Conservation (phyloP, 30 jellyfish, hydroid and myxozoan species). For the Chironex yamaguchii region DNA sequence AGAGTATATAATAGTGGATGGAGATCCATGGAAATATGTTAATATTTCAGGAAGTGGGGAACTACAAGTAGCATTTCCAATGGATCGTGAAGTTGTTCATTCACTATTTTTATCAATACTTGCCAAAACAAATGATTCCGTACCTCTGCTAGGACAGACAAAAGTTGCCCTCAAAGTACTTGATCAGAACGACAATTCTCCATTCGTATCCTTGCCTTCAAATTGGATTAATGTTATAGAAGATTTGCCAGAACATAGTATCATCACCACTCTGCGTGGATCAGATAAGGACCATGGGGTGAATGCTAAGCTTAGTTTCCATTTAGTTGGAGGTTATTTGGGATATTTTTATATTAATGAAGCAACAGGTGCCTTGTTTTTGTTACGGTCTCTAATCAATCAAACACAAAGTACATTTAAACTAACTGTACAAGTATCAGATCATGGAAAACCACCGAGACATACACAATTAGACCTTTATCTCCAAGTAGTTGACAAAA, state of each 20-base stretch:
- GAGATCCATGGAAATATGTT: slow-evolving; percentile 33
- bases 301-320: slow-evolving; percentile 52
- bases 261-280: slow-evolving; percentile 29
- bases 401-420: not conserved
- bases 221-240: slow-evolving; percentile 28
- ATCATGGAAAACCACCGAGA: slow-evolving; percentile 53
- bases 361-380: slow-evolving; percentile 67
- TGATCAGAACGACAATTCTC: slow-evolving; percentile 80
- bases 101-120: slow-evolving; percentile 1
- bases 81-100: slow-evolving; percentile 62
- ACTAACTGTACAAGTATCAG: slow-evolving; percentile 36
- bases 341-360: slow-evolving; percentile 51
- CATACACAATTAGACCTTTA: not conserved
- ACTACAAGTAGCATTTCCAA: slow-evolving; percentile 12
- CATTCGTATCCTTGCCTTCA: slow-evolving; percentile 6
- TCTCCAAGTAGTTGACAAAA: slow-evolving; percentile 37
- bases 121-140: slow-evolving; percentile 49
- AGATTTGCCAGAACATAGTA: slow-evolving; percentile 19
- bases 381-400: slow-evolving; percentile 47
- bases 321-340: not conserved
- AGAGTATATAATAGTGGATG: slow-evolving; percentile 28
- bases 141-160: slow-evolving; percentile 31
- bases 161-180: slow-evolving; percentile 15
- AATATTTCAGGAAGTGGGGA: slow-evolving; percentile 43
- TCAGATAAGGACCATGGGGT: slow-evolving; percentile 68